phyloP scores from a whole-genome alignment of 2,113 vertebrate species.

The Chitala chitala region DNA sequence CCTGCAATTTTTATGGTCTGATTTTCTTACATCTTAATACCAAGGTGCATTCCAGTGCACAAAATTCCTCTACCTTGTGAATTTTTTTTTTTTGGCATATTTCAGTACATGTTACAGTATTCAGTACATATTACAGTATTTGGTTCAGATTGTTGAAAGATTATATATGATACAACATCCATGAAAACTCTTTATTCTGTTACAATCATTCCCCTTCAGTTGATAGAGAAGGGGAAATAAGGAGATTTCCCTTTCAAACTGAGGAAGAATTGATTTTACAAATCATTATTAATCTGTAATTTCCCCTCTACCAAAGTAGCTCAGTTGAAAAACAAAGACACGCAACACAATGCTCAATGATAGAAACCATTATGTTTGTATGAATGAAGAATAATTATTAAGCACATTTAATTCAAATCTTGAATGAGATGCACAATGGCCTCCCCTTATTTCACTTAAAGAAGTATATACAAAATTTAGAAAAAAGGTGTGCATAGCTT shows the following conservation, averaged over 20 bases:
- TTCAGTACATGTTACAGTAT: not conserved
- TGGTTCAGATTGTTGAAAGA: not conserved
- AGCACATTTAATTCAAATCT: too few relatives aligned
- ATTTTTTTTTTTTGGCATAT: not conserved
- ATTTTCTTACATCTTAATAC: conserved; percentile 10
- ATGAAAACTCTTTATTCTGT: too few relatives aligned
- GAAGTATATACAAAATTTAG: conserved; percentile 56
- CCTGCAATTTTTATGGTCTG: not conserved
- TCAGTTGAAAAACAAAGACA: not conserved
- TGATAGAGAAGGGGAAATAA: not conserved
- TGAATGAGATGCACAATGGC: not conserved
- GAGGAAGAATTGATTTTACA: not conserved
- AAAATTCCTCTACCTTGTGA: conserved; percentile 6
- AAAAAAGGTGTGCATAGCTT: conserved; percentile 52
- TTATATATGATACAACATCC: not conserved
- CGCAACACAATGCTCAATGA: too few relatives aligned
- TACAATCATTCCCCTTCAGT: not conserved
- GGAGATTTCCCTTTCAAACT: not conserved
- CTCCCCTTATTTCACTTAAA: conserved; percentile 9
- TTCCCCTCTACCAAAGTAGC: not conserved
- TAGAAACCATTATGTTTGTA: too few relatives aligned
- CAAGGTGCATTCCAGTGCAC: conserved; percentile 3
- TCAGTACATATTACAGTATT: not conserved
- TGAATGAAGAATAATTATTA: too few relatives aligned
- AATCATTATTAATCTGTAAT: conserved; percentile 2